phyloP scores from a whole-genome alignment of 2,888 invertebrate species.

The Automeris io region DNA sequence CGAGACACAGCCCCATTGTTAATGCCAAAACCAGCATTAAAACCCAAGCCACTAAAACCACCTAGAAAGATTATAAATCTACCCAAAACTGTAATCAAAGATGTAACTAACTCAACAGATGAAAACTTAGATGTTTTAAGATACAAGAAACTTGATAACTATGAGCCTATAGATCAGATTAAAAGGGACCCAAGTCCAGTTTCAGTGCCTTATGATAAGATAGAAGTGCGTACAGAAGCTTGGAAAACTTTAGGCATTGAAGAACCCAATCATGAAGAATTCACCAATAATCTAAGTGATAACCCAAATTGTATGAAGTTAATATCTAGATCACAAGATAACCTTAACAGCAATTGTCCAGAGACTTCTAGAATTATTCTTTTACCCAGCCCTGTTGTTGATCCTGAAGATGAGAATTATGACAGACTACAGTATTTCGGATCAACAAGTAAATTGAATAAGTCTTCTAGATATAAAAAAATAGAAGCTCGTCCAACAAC shows the following conservation, averaged over 20 bases:
- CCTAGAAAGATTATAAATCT: constrained; percentile 75
- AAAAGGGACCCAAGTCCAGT: constrained; percentile 64
- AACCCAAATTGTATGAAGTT: constrained; percentile 67
- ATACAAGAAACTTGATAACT: constrained; percentile 72
- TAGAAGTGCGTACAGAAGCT: constrained; percentile 86
- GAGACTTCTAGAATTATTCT: constrained; percentile 75
- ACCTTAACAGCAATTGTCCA: constrained; percentile 60
- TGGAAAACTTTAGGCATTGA: constrained; percentile 89
- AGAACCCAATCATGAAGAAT: constrained; percentile 84
- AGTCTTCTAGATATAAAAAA: constrained; percentile 82
- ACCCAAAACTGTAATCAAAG: constrained; percentile 54
- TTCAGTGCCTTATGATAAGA: constrained; percentile 81
- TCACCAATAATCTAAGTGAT: constrained; percentile 62
- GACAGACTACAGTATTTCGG: constrained; percentile 90
- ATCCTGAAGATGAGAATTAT: constrained; percentile 80
- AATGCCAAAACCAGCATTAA: constrained; percentile 76
- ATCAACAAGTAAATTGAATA: constrained; percentile 81
- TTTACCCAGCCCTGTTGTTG: constrained; percentile 64
- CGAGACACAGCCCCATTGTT: constrained; percentile 61
- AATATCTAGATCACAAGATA: constrained; percentile 71
- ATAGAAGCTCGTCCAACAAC: constrained; percentile 79
- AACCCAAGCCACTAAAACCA: constrained; percentile 80
- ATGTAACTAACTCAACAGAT: constrained; percentile 51
- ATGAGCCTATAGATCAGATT: constrained; percentile 68
- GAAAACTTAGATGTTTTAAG: constrained; percentile 69